Base-by-base conservation (phyloP, 2,888 invertebrate genomes). In the Cosmorhoe ocellata region DNA sequence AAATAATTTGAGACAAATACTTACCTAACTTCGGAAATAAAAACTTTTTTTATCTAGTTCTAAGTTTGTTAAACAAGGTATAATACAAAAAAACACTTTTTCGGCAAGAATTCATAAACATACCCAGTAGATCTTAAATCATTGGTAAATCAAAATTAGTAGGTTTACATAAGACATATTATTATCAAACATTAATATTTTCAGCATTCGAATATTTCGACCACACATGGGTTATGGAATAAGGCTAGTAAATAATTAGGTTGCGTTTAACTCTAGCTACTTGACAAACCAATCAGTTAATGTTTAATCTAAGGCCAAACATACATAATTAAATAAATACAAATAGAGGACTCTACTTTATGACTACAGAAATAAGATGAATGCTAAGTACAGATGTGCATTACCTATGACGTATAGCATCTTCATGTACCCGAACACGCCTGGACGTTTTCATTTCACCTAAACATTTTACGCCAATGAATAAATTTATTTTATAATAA, bases 391-490 rank as follows among this genome's bases (percentile, higher is more conserved):
- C 78, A 77, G 55, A 54, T 57, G 49, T 59, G 60, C 79, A 84
- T 89, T 89, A 89, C 89, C 89, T 89, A 89, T 89, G 88, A 75
- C 86, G 88, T 75, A 89, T 88, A 79, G 88, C 89, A 83, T 89
- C 89, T 84, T 89, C 89, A 79, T 88, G 89, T 79, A 89, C 89
- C 74, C 89, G 89, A 76, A 89, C 89, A 75, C 89, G 89, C 89
- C 89, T 86, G 81, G 87, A 75, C 72, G 89, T 80, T 88, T 89
- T 88, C 89, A 89, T 89, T 88, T 88, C 86, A 89, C 89, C 89
- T 89, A 79, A 88, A 88, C 86, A 89, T 89, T 81, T 81, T 78
- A 86, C 84, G 84, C 83, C 86, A 88, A 88, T 80, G 63, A 81
- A 73, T 81, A 80, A 40, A 40, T 32, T 36, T 26, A 42, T 42